Evolutionary conservation across 2,888 invertebrate genomes (phyloP), one percentile per base, ranked within the genome.

Genomic region (Rhorus exstirpatorius): DNA sequence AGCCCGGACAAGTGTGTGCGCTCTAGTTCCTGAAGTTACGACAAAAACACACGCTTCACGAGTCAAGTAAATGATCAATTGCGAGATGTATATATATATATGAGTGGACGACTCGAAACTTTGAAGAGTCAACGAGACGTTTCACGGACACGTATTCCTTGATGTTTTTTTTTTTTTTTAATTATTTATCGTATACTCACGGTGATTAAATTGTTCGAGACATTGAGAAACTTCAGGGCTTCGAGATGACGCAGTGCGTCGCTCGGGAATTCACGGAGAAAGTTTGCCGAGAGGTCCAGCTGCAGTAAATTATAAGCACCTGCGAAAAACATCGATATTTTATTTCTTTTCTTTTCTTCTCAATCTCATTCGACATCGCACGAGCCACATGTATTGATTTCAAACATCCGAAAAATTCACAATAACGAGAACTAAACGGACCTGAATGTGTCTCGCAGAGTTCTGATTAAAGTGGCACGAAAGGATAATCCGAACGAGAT

Each of bases 221-320:
- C 93, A 93, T 97, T 97, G 82, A 98, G 93, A 83, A 96, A 95
- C 90, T 95, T 96, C 21, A 98, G 93, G 74, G 95, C 95, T 21
- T 93, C 93, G 86, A 98, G 95, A 31, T 95, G 94, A 89, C 96
- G 96, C 55, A 98, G 91, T 0, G 97, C 96, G 8, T 96, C 95
- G 0, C 95, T 95, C 2, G 98, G 98, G 90, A 97, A 97, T 90
- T 97, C 96, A 0, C 94, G 94, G 74, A 98, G 95, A 91, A 97
- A 97, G 94, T 98, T 98, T 89, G 97, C 96, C 0, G 97, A 97
- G 26, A 99, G 93, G 91, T 98, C 97, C 85, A 99, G 93, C 87
- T 96, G 96, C 87, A 96, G 95, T 82, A 98, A 93, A 87, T 96
- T 96, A 77, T 95, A 95, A 3, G 97, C 95, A 71, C 97, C 96